phyloP scores from a whole-genome alignment of 2,113 vertebrate species.

The Sapayoa aenigma region DNA sequence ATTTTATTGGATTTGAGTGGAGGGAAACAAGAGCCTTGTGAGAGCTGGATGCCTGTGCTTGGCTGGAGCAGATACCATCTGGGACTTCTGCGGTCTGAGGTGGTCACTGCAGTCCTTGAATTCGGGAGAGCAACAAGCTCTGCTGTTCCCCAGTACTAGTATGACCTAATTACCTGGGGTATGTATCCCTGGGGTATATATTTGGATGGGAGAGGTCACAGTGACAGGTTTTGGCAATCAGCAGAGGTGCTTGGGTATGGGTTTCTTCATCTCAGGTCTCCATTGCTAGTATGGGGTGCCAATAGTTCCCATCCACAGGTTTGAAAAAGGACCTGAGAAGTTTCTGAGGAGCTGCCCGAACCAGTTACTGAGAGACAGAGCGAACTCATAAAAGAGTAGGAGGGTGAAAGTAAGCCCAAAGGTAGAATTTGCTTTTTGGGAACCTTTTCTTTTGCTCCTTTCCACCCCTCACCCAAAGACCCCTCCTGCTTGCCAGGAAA shows the following conservation, averaged over 20 bases:
- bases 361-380: neutral
- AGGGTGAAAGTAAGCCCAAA: neutral
- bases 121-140: neutral
- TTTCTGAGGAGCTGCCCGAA: neutral
- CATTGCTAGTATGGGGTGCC: rapidly evolving
- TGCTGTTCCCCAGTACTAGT: neutral
- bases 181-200: neutral
- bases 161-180: neutral
- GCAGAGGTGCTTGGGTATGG: neutral
- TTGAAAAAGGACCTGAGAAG: neutral
- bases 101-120: neutral
- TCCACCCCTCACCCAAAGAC: neutral
- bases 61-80: neutral
- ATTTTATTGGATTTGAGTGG: neutral
- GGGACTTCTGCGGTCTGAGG: neutral
- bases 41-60: rapidly evolving
- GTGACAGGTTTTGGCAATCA: neutral
- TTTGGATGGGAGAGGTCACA: neutral
- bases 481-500: conserved; percentile 17
- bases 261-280: neutral
- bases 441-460: neutral
- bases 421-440: neutral
- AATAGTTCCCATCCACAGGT: neutral
- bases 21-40: neutral
- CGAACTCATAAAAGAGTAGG: neutral